A percentile compares a stretch with the other conserved stretches of the same genome.
Evolutionary conservation across 2,113 vertebrate genomes (phyloP).

Genomic region (Boulengeromyrus knoepffleri): DNA sequence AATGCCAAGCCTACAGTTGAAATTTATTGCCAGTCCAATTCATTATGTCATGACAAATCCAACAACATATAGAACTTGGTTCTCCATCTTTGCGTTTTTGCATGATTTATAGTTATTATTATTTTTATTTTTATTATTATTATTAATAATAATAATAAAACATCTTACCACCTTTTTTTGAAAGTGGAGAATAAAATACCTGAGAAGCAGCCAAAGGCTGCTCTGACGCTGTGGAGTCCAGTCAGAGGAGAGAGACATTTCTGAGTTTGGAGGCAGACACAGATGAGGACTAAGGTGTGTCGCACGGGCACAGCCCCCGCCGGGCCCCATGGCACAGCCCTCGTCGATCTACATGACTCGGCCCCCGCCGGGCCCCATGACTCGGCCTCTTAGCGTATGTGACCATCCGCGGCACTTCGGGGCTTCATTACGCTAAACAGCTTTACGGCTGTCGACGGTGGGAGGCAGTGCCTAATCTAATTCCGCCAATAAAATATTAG

Average conservation of each 20-base stretch:
- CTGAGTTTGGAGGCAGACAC: not conserved
- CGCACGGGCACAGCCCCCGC: slow-evolving; percentile 32
- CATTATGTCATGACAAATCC: too few species aligned
- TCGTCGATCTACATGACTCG: rapidly evolving
- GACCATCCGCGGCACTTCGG: slow-evolving; percentile 67
- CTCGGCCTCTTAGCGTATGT: slow-evolving; percentile 69
- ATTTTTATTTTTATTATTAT: too few species aligned
- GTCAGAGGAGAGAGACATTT: not conserved
- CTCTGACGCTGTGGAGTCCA: not conserved
- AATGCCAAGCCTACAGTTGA: too few species aligned
- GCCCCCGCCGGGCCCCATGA: not conserved
- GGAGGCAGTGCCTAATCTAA: slow-evolving; percentile 81
- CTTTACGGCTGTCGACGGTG: slow-evolving; percentile 74
- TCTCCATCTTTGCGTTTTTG: too few species aligned
- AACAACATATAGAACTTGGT: too few species aligned
- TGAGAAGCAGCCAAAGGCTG: not conserved
- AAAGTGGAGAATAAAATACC: too few species aligned
- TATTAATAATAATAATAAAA: too few species aligned
- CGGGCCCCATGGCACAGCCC: too few species aligned
- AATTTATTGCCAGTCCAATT: too few species aligned
- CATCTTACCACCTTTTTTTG: too few species aligned
- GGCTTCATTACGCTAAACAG: slow-evolving; percentile 80
- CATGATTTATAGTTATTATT: too few species aligned
- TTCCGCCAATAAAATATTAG: slow-evolving; percentile 85
- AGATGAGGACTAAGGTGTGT: not conserved